These are phyloP conservation scores for Phytoseiulus persimilis DNA, from an alignment of 2,888 invertebrate genomes.

Conservation along the genomic window DNA sequence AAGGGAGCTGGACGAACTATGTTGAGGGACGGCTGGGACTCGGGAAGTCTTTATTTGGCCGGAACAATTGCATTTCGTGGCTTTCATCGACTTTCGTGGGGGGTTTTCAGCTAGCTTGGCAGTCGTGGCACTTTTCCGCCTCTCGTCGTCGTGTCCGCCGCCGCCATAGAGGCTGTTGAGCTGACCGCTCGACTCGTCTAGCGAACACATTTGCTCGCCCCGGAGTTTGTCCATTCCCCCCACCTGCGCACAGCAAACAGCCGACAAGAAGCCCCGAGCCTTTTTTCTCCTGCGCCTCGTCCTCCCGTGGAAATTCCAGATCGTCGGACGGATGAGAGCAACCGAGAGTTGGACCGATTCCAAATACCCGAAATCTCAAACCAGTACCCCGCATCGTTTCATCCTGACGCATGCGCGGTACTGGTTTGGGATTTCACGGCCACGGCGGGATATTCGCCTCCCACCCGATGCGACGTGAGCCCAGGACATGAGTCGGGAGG, in stretches of 20 bases:
- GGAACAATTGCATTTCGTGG: constrained; percentile 5
- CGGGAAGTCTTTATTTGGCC: neutral
- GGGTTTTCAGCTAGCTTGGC: neutral
- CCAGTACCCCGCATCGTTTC: no score
- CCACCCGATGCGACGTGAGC: no score
- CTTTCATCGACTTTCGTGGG: neutral
- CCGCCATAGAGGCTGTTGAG: neutral
- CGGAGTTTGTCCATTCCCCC: neutral
- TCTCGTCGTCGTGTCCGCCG: neutral
- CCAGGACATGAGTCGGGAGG: no score
- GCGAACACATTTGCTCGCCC: neutral
- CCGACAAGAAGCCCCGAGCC: neutral
- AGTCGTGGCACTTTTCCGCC: neutral
- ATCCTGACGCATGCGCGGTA: no score
- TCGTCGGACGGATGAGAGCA: no score
- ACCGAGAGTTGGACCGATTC: no score
- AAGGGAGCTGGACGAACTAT: no score
- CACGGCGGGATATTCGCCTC: no score
- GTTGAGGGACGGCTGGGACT: no score
- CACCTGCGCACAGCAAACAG: neutral
- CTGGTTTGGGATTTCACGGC: no score
- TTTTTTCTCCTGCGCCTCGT: neutral
- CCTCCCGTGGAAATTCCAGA: neutral
- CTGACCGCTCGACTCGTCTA: neutral
- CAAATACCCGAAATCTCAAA: no score